Percentiles rank a stretch among this genome's conserved stretches.
Conservation (phyloP, 2,888 invertebrate genomes). For the Drosophila recens region DNA sequence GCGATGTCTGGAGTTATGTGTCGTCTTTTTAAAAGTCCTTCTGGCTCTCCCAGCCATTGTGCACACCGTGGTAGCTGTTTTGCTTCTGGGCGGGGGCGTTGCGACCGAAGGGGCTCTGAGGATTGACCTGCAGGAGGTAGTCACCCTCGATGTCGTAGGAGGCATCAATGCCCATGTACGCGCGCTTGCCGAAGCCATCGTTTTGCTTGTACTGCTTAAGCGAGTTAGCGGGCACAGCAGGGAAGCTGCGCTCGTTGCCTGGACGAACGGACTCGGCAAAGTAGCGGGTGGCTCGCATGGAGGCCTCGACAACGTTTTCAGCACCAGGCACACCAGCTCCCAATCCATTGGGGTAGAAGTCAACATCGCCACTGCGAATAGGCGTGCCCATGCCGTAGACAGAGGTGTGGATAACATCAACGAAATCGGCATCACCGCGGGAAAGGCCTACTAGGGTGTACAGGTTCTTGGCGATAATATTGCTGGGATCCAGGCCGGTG, state of each 20-base stretch:
- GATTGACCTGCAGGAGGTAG: slow-evolving; percentile 83
- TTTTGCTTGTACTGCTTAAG: slow-evolving; percentile 78
- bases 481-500: slow-evolving; percentile 83
- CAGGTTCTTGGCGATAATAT: slow-evolving; percentile 68
- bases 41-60: slow-evolving; percentile 53
- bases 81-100: slow-evolving; percentile 77
- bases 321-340: slow-evolving; percentile 76
- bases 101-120: slow-evolving; percentile 81
- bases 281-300: slow-evolving; percentile 82
- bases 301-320: slow-evolving; percentile 79
- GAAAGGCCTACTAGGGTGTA: slow-evolving; percentile 72
- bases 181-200: slow-evolving; percentile 79
- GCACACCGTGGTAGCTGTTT: slow-evolving; percentile 65
- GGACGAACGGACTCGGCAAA: slow-evolving; percentile 84
- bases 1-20: not conserved
- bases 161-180: slow-evolving; percentile 82
- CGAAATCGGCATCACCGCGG: slow-evolving; percentile 84
- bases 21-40: slow-evolving; percentile 14
- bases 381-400: slow-evolving; percentile 79
- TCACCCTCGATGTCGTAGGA: slow-evolving; percentile 78
- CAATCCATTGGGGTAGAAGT: slow-evolving; percentile 83
- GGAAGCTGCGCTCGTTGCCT: slow-evolving; percentile 83
- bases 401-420: slow-evolving; percentile 84
- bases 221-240: slow-evolving; percentile 82
- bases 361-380: slow-evolving; percentile 78